Evolutionary conservation across 2,888 invertebrate species (phyloP).

Genomic region (Linyphia triangularis): DNA sequence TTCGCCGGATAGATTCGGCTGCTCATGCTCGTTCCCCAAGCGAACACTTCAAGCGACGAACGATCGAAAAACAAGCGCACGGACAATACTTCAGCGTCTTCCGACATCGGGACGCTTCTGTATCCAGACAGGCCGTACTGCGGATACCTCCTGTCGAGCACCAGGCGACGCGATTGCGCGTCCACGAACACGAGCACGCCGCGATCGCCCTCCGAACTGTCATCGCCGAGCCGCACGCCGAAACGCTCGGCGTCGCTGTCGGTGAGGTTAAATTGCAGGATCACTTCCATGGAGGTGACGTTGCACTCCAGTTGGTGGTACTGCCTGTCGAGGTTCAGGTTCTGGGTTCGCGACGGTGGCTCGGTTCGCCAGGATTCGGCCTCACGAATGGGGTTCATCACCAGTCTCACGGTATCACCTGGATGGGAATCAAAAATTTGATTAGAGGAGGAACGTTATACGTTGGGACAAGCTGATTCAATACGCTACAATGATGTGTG

Average conservation of each 20-base stretch:
- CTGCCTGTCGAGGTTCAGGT: neutral
- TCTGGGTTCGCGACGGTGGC: no score
- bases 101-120: neutral
- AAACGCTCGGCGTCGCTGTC: neutral
- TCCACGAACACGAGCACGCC: neutral
- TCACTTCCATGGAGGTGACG: neutral
- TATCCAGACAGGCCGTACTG: neutral
- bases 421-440: no score
- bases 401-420: no score
- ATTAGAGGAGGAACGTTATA: no score
- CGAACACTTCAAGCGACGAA: constrained; percentile 2
- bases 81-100: neutral
- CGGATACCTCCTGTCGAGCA: neutral
- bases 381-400: neutral
- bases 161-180: neutral
- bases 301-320: neutral
- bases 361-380: no score
- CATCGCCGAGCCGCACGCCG: neutral
- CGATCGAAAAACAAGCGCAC: neutral
- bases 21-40: neutral
- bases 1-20: neutral
- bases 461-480: no score
- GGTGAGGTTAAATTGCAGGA: neutral
- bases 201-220: neutral
- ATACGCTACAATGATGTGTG: no score